Base-by-base conservation (phyloP, 2,113 vertebrate species). In the Oostethus manadensis region DNA sequence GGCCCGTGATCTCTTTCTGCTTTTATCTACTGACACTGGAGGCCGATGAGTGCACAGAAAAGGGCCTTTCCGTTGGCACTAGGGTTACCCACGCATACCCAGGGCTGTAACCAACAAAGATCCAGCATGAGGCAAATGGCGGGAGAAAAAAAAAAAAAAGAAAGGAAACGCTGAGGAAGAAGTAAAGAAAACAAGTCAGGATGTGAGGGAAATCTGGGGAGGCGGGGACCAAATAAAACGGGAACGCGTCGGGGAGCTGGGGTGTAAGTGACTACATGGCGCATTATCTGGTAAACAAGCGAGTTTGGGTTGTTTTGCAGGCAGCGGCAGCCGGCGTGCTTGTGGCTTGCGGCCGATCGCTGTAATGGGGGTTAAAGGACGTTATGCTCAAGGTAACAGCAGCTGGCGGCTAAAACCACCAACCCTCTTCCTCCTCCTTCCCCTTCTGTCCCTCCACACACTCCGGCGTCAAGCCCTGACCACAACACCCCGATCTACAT, bases 231-330 rank as follows among this genome's bases (percentile, higher is more conserved):
- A 70, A 76, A 71, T 54, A 35, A 54, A 54, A 54, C 17, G 2
- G 29, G 70, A 44, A 57, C 40, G 17, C 20, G 10, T 21, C 8
- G 21, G 18, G n/a, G 60, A 65, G 49, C n/a, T 17, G 48, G 44
- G 44, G 58, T 35, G 33, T 23, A 64, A 74, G 60, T 63, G 64
- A 70, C 49, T 59, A 59, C 57, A 76, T 53, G 55, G 75, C 62
- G 76, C 76, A 80, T 87, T 85, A 83, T 82, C 77, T 84, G 80
- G 88, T 91, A 90, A 91, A 90, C 88, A 87, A 89, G 83, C 71
- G 77, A 85, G 66, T 73, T 73, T 68, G 56, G 63, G 81, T 82
- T 85, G 83, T 88, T 88, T 86, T 88, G 74, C 81, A 80, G 43
- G 65, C 79, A 60, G 77, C 75, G 73, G 76, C 71, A 79, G 81